Base-by-base conservation (phyloP, 2,797 vertebrate species). In the Gymnoscopelus microlampas region DNA sequence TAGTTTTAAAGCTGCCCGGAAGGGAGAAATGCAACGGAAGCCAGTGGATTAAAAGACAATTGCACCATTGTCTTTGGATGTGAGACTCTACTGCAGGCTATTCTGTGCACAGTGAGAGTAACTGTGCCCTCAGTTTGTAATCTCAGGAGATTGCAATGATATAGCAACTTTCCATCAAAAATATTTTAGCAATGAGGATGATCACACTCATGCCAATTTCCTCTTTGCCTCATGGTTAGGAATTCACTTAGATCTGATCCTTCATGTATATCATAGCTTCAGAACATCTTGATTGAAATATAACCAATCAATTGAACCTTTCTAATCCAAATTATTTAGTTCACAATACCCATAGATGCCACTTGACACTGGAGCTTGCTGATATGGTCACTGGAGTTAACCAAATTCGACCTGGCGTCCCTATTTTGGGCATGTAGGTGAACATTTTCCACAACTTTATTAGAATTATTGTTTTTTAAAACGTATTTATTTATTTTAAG, bases 301-400 rank as follows among this genome's bases (percentile, higher is more conserved):
- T 14, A 51, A 51, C n/a, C 12, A 51, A 13, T 14, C 12, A 13
- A 49, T 32, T 5, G 32, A 32, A 32, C 32, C 32, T 32, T 32
- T 32, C 32, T 32, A 32, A 54, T 53, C 15, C 54, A 65, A 58
- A 11, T 59, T 69, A 61, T 58, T 35, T 71, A 56, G 61, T 39
- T 50, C 26, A 29, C 2, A 32, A 32, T 32, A 32, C 32, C 32
- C 3, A 70, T 69, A 76, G 61, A 35, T 61, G 53, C 74, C 59
- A 66, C 10, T 80, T 70, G 19, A 29, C 12, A n/a, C 13, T 9
- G 5, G 12, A 29, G 55, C 7, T 57, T 71, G 48, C 11, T 15
- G 67, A 70, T 66, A 53, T 64, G 67, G 55, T 49, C 32, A 26
- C 68, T 76, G 73, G 64, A 55, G 73, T 71, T 51, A 66, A 78